These are phyloP conservation scores for Atherinomorus stipes DNA, from an alignment of 2,113 vertebrate species.

Conservation along the genomic window DNA sequence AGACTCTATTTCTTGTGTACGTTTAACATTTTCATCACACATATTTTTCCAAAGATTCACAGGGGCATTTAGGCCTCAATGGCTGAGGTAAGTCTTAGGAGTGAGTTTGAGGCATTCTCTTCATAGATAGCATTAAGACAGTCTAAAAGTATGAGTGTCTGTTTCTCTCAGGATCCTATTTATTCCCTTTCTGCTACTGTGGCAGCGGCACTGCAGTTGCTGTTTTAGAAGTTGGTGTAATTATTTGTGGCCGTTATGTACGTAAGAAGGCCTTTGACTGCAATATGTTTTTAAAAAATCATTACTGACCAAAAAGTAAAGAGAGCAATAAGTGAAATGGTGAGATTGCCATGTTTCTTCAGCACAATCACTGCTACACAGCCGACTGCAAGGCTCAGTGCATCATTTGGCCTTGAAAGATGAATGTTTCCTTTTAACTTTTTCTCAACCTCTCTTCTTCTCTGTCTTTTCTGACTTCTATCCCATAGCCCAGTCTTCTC, in stretches of 20 bases:
- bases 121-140: conserved; percentile 54
- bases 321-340: conserved; percentile 72
- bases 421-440: conserved; percentile 53
- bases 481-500: conserved; percentile 20
- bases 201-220: conserved; percentile 54
- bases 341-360: conserved; percentile 56
- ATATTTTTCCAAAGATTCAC: conserved; percentile 76
- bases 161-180: conserved; percentile 82
- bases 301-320: conserved; percentile 76
- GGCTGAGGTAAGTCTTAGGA: conserved; percentile 52
- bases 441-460: conserved; percentile 6
- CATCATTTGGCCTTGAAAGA: conserved; percentile 42
- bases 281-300: conserved; percentile 71
- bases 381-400: conserved; percentile 34
- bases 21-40: conserved; percentile 69
- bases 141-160: conserved; percentile 58
- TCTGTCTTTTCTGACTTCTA: conserved; percentile 10
- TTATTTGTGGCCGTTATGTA: conserved; percentile 55
- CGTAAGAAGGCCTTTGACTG: conserved; percentile 67
- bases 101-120: conserved; percentile 55
- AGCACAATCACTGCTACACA: conserved; percentile 76
- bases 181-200: conserved; percentile 73
- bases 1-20: conserved; percentile 40
- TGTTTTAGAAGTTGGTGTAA: conserved; percentile 53
- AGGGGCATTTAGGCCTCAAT: conserved; percentile 39